Evolutionary conservation across 1,140 invertebrate genomes (phyloP).

Genomic region (Acromyrmex charruanus): DNA sequence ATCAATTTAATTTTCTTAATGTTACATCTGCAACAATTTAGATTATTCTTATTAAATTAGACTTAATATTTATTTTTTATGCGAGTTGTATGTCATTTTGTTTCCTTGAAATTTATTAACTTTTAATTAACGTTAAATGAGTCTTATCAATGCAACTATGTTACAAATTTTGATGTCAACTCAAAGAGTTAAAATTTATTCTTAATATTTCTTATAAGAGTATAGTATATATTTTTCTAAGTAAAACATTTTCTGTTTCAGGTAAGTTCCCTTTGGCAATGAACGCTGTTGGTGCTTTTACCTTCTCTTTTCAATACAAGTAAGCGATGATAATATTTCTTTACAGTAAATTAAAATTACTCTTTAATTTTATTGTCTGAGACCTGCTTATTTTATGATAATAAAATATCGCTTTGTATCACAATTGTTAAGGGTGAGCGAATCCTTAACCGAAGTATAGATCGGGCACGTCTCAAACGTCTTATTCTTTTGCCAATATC

Average conservation of each 20-base stretch:
- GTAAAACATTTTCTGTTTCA: conserved; percentile 29
- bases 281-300: neutral
- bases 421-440: neutral
- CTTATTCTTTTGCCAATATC: conserved; percentile 52
- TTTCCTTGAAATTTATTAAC: too few relatives aligned
- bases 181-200: neutral
- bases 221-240: neutral
- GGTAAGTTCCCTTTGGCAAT: conserved; percentile 1
- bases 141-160: too few relatives aligned
- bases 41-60: too few relatives aligned
- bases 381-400: neutral
- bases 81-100: too few relatives aligned
- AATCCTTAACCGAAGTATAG: neutral
- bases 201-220: too few relatives aligned
- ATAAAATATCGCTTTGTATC: conserved; percentile 16
- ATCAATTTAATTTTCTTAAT: too few relatives aligned
- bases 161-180: too few relatives aligned
- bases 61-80: too few relatives aligned
- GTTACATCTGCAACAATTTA: too few relatives aligned
- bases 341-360: neutral
- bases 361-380: neutral
- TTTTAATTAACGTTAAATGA: too few relatives aligned
- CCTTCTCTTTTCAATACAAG: neutral
- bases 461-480: neutral
- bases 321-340: conserved; percentile 22